Evolutionary conservation across 2,888 invertebrate genomes (phyloP).

Genomic region (Brenthis daphne): DNA sequence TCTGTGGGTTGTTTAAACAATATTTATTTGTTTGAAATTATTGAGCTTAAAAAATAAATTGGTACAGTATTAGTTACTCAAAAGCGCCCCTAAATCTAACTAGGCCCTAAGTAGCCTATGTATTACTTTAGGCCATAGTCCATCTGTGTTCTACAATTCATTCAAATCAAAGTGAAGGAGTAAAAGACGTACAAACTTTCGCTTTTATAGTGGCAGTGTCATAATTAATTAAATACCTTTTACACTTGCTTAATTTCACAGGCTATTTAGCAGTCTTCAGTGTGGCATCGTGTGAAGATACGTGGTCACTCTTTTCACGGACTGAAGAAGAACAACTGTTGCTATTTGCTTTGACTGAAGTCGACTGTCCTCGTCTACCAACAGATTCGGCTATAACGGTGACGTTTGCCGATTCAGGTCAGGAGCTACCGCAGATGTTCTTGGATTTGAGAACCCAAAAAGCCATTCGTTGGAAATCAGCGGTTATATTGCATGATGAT

Average conservation of each 20-base stretch:
- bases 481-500: slow-evolving; percentile 87
- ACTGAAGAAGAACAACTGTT: slow-evolving; percentile 85
- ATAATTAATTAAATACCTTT: not conserved
- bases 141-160: no score
- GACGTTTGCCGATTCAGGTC: slow-evolving; percentile 85
- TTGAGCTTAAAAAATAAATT: no score
- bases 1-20: not conserved
- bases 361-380: slow-evolving; percentile 90
- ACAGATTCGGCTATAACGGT: slow-evolving; percentile 85
- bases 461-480: slow-evolving; percentile 87
- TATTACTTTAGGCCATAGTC: no score
- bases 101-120: no score
- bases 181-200: no score
- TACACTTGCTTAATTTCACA: slow-evolving; percentile 48
- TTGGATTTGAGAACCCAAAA: slow-evolving; percentile 87
- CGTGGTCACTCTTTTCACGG: slow-evolving; percentile 86
- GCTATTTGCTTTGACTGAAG: slow-evolving; percentile 88
- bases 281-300: slow-evolving; percentile 87
- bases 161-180: no score
- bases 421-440: slow-evolving; percentile 89
- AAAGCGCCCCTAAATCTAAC: no score
- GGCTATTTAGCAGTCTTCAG: slow-evolving; percentile 89
- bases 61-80: no score
- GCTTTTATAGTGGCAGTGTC: no score
- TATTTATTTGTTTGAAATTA: not conserved